Evolutionary conservation across 2,113 vertebrate species (phyloP), one percentile per base, ranked within the genome.

Genomic region (Clarias batrachus): DNA sequence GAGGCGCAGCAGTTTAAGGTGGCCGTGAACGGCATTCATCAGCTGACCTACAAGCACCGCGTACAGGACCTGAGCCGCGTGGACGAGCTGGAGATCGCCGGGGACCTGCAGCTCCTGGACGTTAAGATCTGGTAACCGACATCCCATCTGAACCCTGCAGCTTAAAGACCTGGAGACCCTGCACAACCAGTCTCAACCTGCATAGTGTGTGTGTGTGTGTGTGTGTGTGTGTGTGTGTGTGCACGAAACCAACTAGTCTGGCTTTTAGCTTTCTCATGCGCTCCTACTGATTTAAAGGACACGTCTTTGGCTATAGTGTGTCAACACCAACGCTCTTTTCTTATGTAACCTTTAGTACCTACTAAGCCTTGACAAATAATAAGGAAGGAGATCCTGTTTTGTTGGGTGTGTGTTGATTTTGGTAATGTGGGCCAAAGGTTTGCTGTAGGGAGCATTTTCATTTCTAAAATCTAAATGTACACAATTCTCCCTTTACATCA

Each of bases 41-140:
- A 90, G 86, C 89, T 99, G 89, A 94, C 95, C 77, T 99, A 98
- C 92, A 96, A 95, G 78, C 95, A 99, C 92, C 92, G 98, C n/a
- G 96, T 97, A 74, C 96, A 95, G 91, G 96, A 97, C 25, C 95
- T 98, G 17, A 92, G 74, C 79, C 91, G 91, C 4, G 92, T 99
- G 41, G 86, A 93, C 1, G 30, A 88, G 21, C 86, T 98, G 89
- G 95, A 96, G 87, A 81, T 98, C 1, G 12, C 0, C 0, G 97
- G 97, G 0, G 97, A 98, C 54, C 27, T 98, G 89, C 27, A 87
- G 0, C 89, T 99, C 82, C 86, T 95, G 87, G 96, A 96, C 27
- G 90, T 97, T 54, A 94, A 91, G 83, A 92, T 94, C 85, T 94
- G 94, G 93, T 97, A 91, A 93, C 57, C 48, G 60, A 56, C 0